Evolutionary conservation across 2,113 vertebrate species (phyloP).

Genomic region (Monopterus albus): DNA sequence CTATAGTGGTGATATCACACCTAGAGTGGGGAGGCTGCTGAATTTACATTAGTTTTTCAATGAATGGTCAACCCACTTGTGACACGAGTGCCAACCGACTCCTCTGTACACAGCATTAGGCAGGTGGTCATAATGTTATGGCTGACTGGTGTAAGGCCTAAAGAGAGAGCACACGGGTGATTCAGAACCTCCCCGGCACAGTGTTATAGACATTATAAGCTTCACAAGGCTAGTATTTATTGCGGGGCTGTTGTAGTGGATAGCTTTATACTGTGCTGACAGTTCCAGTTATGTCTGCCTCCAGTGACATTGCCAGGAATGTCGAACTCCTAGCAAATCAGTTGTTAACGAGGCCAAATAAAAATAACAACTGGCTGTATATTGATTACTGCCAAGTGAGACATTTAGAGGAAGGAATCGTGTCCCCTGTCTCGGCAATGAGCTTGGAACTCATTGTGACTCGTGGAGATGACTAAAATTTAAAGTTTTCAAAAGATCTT

Average conservation of each 20-base stretch:
- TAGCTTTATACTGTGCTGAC: slow-evolving; percentile 24
- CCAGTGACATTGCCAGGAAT: slow-evolving; percentile 6
- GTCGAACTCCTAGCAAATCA: slow-evolving; percentile 24
- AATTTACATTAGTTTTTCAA: no score
- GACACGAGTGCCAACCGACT: no score
- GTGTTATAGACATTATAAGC: not conserved
- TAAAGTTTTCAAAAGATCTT: slow-evolving; percentile 27
- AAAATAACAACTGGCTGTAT: slow-evolving; percentile 42
- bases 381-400: slow-evolving; percentile 29
- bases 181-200: not conserved
- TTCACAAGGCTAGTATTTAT: not conserved
- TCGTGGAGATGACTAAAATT: slow-evolving; percentile 31
- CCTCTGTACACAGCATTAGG: no score
- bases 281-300: slow-evolving; percentile 1
- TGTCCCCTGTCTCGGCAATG: not conserved
- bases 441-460: slow-evolving; percentile 26
- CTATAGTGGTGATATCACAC: no score
- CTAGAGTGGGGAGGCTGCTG: no score
- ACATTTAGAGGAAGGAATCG: slow-evolving; percentile 22
- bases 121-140: no score
- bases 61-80: no score
- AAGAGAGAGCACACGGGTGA: not conserved
- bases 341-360: slow-evolving; percentile 42
- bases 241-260: slow-evolving; percentile 3
- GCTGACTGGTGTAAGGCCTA: no score